Percentiles rank a stretch among this genome's conserved stretches.
Evolutionary conservation across 2,797 vertebrate species (phyloP).

Genomic region (Ctenochaetus hawaiiensis): DNA sequence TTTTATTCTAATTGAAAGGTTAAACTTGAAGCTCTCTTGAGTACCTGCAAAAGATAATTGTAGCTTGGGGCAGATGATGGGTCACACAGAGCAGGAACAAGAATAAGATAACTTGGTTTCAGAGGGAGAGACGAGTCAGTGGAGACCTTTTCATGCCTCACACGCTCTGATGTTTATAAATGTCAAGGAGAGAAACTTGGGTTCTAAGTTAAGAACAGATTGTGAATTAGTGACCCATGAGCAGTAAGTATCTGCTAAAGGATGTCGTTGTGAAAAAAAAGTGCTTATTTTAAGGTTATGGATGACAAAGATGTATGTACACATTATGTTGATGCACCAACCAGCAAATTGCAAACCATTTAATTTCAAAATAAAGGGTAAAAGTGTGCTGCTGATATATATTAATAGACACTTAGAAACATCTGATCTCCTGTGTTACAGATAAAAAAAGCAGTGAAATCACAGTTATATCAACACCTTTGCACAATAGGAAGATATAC

Average conservation of each 20-base stretch:
- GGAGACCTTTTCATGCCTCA: slow-evolving; percentile 29
- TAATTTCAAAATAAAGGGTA: not conserved
- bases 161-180: slow-evolving; percentile 31
- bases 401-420: not conserved
- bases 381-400: not conserved
- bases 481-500: not conserved
- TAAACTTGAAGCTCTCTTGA: slow-evolving; percentile 30
- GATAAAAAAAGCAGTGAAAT: not conserved
- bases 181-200: slow-evolving; percentile 17
- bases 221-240: slow-evolving; percentile 29
- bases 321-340: not conserved
- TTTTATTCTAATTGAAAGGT: slow-evolving; percentile 25
- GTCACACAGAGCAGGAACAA: slow-evolving; percentile 22
- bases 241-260: not conserved
- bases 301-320: not conserved
- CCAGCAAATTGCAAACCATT: not conserved
- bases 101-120: slow-evolving; percentile 28
- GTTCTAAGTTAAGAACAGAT: not conserved
- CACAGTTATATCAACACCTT: not conserved
- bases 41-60: slow-evolving; percentile 10
- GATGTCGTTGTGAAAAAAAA: not conserved
- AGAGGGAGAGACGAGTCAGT: slow-evolving; percentile 6
- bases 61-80: slow-evolving; percentile 1
- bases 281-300: not conserved
- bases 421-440: not conserved